Percentiles rank a stretch among this genome's conserved stretches.
These are phyloP conservation scores for Trematocara marginatum DNA, from an alignment of 2,113 vertebrate species.

Conservation along the genomic window DNA sequence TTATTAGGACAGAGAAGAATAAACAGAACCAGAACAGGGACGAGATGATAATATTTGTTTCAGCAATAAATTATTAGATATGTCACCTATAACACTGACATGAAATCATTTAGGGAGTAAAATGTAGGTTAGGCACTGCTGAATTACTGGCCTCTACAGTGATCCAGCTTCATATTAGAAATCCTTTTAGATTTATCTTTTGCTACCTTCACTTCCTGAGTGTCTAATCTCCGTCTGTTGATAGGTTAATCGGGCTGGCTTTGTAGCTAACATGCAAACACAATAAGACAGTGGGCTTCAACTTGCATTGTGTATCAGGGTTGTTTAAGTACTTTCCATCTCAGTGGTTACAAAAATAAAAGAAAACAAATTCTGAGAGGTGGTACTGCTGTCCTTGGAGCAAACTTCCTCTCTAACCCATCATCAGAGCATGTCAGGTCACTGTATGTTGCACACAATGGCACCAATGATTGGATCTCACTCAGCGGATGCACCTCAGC, in stretches of 20 bases:
- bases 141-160: background rate
- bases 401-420: background rate
- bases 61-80: background rate
- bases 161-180: background rate
- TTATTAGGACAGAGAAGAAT: background rate
- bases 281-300: background rate
- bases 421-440: background rate
- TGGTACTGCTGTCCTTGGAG: background rate
- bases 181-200: background rate
- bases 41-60: background rate
- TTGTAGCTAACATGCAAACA: background rate
- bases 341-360: background rate
- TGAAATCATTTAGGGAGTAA: background rate
- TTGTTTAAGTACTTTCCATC: conserved; percentile 5
- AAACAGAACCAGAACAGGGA: background rate
- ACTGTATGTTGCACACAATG: conserved; percentile 13
- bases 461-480: conserved; percentile 39
- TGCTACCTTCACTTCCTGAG: background rate
- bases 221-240: background rate
- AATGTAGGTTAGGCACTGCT: background rate
- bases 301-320: background rate
- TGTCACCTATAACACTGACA: background rate
- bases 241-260: background rate
- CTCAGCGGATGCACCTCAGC: conserved; percentile 1
- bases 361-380: background rate